A percentile compares a stretch with the other conserved stretches of the same genome.
These are phyloP conservation scores for Budorcas taxicolor DNA, from an alignment of 2,113 vertebrate genomes.

Conservation along the genomic window DNA sequence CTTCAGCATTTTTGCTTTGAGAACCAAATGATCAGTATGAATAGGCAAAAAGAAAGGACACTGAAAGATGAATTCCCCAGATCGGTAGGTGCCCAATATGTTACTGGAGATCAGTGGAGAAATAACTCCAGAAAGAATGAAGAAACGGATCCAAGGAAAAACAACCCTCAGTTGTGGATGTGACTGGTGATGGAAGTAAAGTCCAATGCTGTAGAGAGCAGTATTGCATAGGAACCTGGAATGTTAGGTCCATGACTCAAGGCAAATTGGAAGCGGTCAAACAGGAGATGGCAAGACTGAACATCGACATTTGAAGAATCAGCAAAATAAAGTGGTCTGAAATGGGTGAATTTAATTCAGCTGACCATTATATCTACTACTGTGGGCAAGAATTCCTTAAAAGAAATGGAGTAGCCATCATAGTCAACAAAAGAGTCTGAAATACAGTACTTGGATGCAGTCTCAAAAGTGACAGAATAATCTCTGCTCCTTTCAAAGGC, in stretches of 20 bases:
- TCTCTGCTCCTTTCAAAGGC: neutral
- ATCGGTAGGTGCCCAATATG: neutral
- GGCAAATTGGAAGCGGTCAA: neutral
- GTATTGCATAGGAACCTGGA: neutral
- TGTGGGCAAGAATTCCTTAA: neutral
- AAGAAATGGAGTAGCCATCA: neutral
- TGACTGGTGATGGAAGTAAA: neutral
- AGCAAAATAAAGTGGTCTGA: neutral
- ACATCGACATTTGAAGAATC: neutral
- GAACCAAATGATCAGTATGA: neutral
- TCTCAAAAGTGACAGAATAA: neutral
- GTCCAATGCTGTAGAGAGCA: neutral
- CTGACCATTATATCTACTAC: neutral
- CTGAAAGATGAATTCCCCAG: neutral
- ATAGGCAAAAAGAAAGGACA: neutral
- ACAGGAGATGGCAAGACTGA: neutral
- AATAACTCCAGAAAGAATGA: neutral
- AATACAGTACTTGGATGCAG: neutral
- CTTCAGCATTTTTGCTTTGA: neutral
- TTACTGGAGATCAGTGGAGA: neutral
- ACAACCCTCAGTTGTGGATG: neutral
- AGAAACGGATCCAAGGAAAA: neutral
- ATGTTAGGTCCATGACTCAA: neutral
- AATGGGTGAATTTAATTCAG: neutral
- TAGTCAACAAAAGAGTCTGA: neutral